phyloP scores from a whole-genome alignment of 2,113 vertebrate genomes.

The Lichenostomus cassidix region DNA sequence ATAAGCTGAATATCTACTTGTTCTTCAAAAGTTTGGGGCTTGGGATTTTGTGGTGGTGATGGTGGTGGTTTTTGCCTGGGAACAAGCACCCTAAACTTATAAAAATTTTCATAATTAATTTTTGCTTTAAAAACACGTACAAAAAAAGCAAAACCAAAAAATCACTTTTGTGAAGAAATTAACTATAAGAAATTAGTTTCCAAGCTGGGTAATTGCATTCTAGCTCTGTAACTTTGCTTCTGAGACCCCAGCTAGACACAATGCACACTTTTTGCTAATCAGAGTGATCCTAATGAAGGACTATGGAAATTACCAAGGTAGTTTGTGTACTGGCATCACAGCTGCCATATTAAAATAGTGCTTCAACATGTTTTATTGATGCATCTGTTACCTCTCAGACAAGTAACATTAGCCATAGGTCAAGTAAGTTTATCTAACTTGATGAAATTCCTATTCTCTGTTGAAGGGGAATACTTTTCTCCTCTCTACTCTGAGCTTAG shows the following conservation, averaged over 20 bases:
- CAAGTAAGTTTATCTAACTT: neutral
- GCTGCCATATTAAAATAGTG: neutral
- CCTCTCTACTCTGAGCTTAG: neutral
- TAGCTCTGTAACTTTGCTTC: neutral
- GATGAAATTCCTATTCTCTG: neutral
- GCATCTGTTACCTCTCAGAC: neutral
- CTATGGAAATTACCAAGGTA: neutral
- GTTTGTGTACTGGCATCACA: neutral
- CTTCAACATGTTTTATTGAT: neutral
- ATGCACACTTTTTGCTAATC: neutral
- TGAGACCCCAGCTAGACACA: neutral
- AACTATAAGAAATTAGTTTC: neutral
- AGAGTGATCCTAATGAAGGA: neutral
- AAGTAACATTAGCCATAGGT: neutral
- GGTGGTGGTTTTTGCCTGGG: neutral
- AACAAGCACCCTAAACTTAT: neutral
- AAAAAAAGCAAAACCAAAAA: neutral
- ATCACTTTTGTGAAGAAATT: neutral
- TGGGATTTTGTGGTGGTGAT: too few relatives aligned
- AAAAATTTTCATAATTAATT: neutral
- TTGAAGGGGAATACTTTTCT: neutral
- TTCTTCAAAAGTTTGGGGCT: neutral
- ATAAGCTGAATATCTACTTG: neutral
- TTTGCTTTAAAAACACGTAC: neutral
- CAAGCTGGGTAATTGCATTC: neutral